Conservation (phyloP, 2,113 vertebrate genomes). For the Nasalis larvatus region DNA sequence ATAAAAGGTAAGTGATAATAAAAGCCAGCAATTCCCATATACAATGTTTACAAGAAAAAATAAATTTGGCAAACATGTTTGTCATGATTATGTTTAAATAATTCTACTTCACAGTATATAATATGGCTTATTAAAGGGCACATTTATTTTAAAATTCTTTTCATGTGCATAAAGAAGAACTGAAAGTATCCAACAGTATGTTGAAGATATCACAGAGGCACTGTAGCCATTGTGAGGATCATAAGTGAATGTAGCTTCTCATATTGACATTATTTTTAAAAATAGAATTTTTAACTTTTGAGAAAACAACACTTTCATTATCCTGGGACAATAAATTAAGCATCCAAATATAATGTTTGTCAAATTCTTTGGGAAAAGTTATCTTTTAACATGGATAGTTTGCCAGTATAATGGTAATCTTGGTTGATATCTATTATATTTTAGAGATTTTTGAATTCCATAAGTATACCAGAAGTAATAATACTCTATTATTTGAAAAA, state of each 20-base stretch:
- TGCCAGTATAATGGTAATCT: background rate
- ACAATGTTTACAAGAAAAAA: background rate
- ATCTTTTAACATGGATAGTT: background rate
- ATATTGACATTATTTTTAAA: background rate
- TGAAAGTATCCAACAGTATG: background rate
- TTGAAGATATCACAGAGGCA: background rate
- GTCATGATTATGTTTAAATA: background rate
- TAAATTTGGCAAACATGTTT: background rate
- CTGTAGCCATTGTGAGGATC: background rate
- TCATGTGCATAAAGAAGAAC: background rate
- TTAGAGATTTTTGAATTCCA: background rate
- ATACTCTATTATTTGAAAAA: background rate
- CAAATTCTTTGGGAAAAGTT: background rate
- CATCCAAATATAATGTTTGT: background rate
- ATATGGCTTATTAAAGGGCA: background rate
- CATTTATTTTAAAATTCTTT: background rate
- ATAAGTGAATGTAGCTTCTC: background rate
- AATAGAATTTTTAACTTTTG: background rate
- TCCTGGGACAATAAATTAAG: background rate
- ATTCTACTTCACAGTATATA: background rate
- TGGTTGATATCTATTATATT: background rate
- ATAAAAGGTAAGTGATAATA: background rate
- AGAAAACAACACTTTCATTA: background rate
- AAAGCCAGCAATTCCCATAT: background rate
- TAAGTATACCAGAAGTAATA: background rate